phyloP scores from a whole-genome alignment of 2,113 vertebrate species.

The Casuarius casuarius region DNA sequence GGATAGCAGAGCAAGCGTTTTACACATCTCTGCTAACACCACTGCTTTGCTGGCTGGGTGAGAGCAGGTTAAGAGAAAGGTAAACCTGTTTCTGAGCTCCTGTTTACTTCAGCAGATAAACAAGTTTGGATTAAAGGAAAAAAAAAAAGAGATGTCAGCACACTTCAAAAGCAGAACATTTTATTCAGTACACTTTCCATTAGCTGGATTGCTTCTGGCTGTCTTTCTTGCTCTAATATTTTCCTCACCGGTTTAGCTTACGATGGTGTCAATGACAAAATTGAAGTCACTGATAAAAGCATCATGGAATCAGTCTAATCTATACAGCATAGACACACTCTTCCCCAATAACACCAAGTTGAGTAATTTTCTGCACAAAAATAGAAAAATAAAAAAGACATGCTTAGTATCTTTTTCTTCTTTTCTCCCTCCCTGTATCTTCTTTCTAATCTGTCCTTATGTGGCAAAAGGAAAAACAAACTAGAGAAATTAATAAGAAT shows the following conservation, averaged over 20 bases:
- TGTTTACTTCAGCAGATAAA: slow-evolving; percentile 70
- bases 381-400: slow-evolving; percentile 9
- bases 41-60: slow-evolving; percentile 18
- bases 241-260: slow-evolving; percentile 25
- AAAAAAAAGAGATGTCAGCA: slow-evolving; percentile 55
- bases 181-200: slow-evolving; percentile 55
- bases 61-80: slow-evolving; percentile 56
- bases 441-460: neutral
- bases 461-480: neutral
- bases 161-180: slow-evolving; percentile 61
- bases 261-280: slow-evolving; percentile 51
- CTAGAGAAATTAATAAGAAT: neutral
- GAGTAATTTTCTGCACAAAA: slow-evolving; percentile 16
- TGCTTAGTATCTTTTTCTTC: neutral
- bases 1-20: slow-evolving; percentile 2
- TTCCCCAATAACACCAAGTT: neutral
- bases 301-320: slow-evolving; percentile 32
- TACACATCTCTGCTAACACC: slow-evolving; percentile 53
- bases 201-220: slow-evolving; percentile 54
- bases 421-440: neutral
- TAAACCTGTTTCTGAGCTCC: slow-evolving; percentile 40
- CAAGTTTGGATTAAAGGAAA: slow-evolving; percentile 44
- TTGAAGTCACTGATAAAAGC: slow-evolving; percentile 52
- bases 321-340: neutral
- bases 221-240: neutral